Base-by-base conservation (phyloP, 2,888 invertebrate species). In the Yponomeuta cagnagella region DNA sequence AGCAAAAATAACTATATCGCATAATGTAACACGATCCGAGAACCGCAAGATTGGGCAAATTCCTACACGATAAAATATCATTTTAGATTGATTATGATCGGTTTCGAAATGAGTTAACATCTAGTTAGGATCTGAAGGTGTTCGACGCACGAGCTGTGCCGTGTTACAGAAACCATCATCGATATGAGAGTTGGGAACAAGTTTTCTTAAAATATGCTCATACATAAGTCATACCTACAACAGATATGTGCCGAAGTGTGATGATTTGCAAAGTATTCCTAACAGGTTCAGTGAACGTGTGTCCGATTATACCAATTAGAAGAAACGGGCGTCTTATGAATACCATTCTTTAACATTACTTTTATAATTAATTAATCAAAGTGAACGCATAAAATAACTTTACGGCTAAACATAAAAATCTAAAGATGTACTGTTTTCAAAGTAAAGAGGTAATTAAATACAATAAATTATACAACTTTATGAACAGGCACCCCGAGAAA, bases 1-100 rank as follows among this genome's bases (percentile, higher is more conserved):
- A 90, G 87, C 86, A 79, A 85, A 79, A 85, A 83, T 79, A 82
- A 81, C 80, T 80, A 15, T 43, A 48, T 68, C 43, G 15, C n/a
- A 68, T 48, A 33, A 43, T 48, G 15, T 68, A 68, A n/a, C 43
- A 48, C 68, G 48, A 48, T 48, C 48, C 43, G 23, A 23, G 23
- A 48, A 68, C 68, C 23, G 23, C 68, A 68, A 48, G 48, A 43
- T 15, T 48, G 23, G 43, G 43, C 23, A 68, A 68, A 68, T 68
- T 31, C 31, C 65, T 65, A 65, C 65, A 65, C 52, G 52, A 52
- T 12, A 52, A 52, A 58, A 58, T 5, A 58, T 2, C 52, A 15
- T 15, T 58, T 2, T 8, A 43, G 43, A 43, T 43, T 43, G 5
- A 43, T 43, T 8, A 43, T 8, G 43, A 43, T 43, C 43, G 43